Conservation (phyloP, 2,888 invertebrate species). For the Aphrophora alni region DNA sequence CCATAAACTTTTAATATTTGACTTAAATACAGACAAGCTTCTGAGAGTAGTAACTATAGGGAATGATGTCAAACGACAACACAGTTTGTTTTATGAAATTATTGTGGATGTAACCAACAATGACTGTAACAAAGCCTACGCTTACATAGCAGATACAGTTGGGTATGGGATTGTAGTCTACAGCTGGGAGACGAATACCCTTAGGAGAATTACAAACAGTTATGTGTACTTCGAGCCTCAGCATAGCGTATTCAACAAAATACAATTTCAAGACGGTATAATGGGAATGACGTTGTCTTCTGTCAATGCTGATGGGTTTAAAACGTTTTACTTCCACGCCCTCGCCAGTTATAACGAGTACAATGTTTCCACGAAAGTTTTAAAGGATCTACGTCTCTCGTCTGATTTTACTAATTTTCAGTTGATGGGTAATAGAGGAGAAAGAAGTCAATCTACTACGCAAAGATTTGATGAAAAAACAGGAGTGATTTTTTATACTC, state of each 20-base stretch:
- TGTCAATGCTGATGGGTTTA: slow-evolving; percentile 58
- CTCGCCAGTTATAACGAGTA: slow-evolving; percentile 83
- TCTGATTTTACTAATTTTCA: slow-evolving; percentile 76
- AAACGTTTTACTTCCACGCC: slow-evolving; percentile 77
- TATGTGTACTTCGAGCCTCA: slow-evolving; percentile 75
- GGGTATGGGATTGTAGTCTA: slow-evolving; percentile 80
- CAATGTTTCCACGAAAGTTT: slow-evolving; percentile 65
- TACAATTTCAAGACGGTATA: slow-evolving; percentile 76
- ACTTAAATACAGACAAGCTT: slow-evolving; percentile 62
- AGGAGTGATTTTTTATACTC: slow-evolving; percentile 76
- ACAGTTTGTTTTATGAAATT: slow-evolving; percentile 78
- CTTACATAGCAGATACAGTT: slow-evolving; percentile 75
- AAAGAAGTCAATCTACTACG: slow-evolving; percentile 73
- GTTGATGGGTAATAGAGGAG: slow-evolving; percentile 78
- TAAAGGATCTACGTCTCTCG: slow-evolving; percentile 71
- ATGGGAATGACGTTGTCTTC: slow-evolving; percentile 75
- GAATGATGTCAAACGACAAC: slow-evolving; percentile 68
- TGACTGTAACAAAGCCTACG: slow-evolving; percentile 75
- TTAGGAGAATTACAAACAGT: slow-evolving; percentile 80
- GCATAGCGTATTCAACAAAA: slow-evolving; percentile 73
- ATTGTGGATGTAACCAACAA: slow-evolving; percentile 73
- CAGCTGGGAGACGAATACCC: slow-evolving; percentile 72
- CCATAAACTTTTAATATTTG: slow-evolving; percentile 72
- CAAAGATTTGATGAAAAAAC: slow-evolving; percentile 73
- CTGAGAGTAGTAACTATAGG: slow-evolving; percentile 53